These are phyloP conservation scores for Indicator indicator DNA, from an alignment of 2,113 vertebrate genomes.

Conservation along the genomic window DNA sequence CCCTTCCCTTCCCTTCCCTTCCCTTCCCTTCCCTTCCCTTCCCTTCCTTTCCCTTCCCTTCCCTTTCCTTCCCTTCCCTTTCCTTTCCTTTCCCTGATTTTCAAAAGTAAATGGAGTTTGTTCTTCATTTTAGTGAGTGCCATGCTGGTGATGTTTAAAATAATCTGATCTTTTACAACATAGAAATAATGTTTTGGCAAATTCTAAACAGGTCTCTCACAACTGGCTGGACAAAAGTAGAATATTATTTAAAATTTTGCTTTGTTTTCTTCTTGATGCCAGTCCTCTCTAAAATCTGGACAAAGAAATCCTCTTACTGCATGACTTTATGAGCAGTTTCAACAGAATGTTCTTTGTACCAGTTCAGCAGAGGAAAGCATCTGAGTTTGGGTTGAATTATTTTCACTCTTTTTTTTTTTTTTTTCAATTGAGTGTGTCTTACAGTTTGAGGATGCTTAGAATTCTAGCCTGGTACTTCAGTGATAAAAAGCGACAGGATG, in stretches of 20 bases:
- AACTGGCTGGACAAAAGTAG: neutral
- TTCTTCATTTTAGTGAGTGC: neutral
- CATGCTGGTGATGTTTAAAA: neutral
- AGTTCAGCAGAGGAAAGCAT: neutral
- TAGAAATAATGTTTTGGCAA: neutral
- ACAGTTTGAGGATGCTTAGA: neutral
- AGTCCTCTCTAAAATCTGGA: neutral
- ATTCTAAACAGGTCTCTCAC: neutral
- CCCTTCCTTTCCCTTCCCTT: too few species aligned
- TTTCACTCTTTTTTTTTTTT: neutral
- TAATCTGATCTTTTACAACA: neutral
- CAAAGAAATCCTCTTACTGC: neutral
- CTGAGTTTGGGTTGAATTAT: neutral
- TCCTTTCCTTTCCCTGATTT: neutral
- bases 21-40: too few species aligned
- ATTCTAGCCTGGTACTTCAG: neutral
- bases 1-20: too few species aligned
- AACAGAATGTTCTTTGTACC: neutral
- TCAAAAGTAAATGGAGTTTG: neutral
- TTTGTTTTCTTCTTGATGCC: neutral
- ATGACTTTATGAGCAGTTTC: neutral
- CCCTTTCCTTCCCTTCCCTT: too few species aligned
- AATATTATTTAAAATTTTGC: neutral
- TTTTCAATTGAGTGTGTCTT: neutral
- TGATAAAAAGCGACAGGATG: slow-evolving; percentile 3